phyloP scores from a whole-genome alignment of 1,140 invertebrate species.

The Phthorimaea operculella region DNA sequence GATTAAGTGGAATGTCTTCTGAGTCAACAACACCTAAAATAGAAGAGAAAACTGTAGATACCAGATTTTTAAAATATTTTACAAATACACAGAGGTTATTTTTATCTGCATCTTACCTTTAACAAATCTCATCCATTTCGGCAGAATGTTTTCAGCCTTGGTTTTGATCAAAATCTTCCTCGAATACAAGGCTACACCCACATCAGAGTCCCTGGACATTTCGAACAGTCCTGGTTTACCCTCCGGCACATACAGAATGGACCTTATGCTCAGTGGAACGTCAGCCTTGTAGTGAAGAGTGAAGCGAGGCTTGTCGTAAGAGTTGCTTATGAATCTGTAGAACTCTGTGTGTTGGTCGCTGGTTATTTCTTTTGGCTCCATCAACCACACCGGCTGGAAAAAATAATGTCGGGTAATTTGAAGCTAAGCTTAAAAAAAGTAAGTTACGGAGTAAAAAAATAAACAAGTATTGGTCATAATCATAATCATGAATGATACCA shows the following conservation, averaged over 20 bases:
- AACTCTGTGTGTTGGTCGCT: conserved; percentile 91
- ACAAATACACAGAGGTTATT: too few species aligned
- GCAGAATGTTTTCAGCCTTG: conserved; percentile 90
- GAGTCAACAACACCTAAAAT: conserved; percentile 91
- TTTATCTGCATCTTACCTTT: conserved; percentile 79
- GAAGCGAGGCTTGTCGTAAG: conserved; percentile 87
- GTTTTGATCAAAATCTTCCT: conserved; percentile 91
- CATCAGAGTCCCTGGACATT: conserved; percentile 82
- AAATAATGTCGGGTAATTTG: too few species aligned
- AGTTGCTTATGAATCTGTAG: conserved; percentile 86
- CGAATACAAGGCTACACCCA: conserved; percentile 90
- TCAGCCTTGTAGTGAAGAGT: conserved; percentile 89
- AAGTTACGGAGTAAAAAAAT: too few species aligned
- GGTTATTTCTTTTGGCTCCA: conserved; percentile 89
- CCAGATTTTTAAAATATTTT: too few species aligned
- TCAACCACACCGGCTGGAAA: conserved; percentile 90
- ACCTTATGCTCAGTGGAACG: conserved; percentile 90
- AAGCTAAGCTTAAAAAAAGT: too few species aligned
- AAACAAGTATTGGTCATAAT: too few species aligned
- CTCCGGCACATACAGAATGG: conserved; percentile 93
- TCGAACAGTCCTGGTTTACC: conserved; percentile 91
- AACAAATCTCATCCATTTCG: conserved; percentile 94
- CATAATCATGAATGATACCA: too few species aligned
- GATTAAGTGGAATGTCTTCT: conserved; percentile 97
- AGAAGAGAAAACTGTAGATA: conserved; percentile 6